Evolutionary conservation across 2,888 invertebrate species (phyloP), one percentile per base, ranked within the genome.

Genomic region (Sthenelais limicola): DNA sequence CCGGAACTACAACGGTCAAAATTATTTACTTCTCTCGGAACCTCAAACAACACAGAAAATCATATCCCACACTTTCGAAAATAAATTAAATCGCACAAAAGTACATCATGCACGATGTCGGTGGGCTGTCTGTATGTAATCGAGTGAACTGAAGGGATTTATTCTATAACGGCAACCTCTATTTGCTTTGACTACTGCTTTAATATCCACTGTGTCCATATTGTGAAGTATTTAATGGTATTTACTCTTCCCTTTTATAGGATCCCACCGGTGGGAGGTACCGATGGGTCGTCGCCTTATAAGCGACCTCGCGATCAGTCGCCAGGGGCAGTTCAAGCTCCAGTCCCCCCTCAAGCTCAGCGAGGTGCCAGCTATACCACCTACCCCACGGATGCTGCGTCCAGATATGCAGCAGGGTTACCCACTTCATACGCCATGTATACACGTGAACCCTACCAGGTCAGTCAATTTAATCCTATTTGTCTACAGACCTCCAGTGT

Each of bases 281-380:
- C 49, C 3, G 70, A 70, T 15, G 38, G 54, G 7, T 35, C 47
- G 12, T 70, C 70, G 21, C 70, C 70, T 3, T 70, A 69, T 54
- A 75, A 75, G 35, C 69, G 73, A 33, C 72, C 75, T 18, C 69
- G 70, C 21, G 28, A 70, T n/a, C 75, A 75, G 72, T 72, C 72
- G 48, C 74, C 74, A 26, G 35, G 38, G 33, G 26, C 72, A 43
- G 30, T 54, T 35, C 32, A 35, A 30, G 51, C 38, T 26, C 18
- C 18, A 33, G 43, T 68, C 33, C 38, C n/a, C 33, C 5, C 47
- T 30, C 18, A 52, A 67, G 0, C 67, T 32, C 54, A 54, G 54
- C 48, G 49, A n/a, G 30, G 30, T 26, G 30, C 47, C 18, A 38
- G 33, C 15, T 18, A 21, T 7, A 35, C 32, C 62, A 30, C 68